These are phyloP conservation scores for Carcinoscorpius rotundicauda DNA, from an alignment of 1,140 invertebrate species.

Conservation along the genomic window DNA sequence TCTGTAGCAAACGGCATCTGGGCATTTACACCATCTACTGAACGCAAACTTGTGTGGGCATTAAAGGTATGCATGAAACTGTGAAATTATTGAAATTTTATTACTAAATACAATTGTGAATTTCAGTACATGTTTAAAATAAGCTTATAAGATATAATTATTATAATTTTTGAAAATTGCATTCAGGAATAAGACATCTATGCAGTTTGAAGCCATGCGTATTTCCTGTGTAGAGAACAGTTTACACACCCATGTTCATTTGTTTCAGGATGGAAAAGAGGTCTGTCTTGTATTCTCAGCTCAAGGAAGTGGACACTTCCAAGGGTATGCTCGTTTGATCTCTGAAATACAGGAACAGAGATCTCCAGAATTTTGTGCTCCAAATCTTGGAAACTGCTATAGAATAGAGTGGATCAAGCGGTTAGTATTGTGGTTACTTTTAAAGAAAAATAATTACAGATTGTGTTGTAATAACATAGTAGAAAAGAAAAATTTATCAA, in stretches of 20 bases:
- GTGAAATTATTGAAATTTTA: background rate
- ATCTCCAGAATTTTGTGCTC: constrained; percentile 31
- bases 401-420: constrained; percentile 40
- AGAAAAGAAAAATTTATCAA: too few species aligned
- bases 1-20: constrained; percentile 36
- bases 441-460: too few species aligned
- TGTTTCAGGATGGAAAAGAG: constrained; percentile 35
- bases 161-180: background rate
- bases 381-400: constrained; percentile 31
- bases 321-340: constrained; percentile 39
- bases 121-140: background rate
- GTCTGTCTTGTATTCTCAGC: constrained; percentile 41
- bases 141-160: background rate
- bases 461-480: too few species aligned
- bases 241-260: constrained; percentile 1
- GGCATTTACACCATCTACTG: constrained; percentile 37
- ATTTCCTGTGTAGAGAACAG: background rate
- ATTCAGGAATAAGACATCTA: background rate
- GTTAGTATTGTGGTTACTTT: constrained; percentile 3
- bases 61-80: constrained; percentile 31
- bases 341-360: constrained; percentile 31
- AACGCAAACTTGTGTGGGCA: constrained; percentile 36
- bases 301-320: constrained; percentile 42
- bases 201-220: background rate
- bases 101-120: background rate